A percentile compares a stretch with the other conserved stretches of the same genome.
Conservation (phyloP, 1,140 invertebrate species). For the Nasonia longicornis region DNA sequence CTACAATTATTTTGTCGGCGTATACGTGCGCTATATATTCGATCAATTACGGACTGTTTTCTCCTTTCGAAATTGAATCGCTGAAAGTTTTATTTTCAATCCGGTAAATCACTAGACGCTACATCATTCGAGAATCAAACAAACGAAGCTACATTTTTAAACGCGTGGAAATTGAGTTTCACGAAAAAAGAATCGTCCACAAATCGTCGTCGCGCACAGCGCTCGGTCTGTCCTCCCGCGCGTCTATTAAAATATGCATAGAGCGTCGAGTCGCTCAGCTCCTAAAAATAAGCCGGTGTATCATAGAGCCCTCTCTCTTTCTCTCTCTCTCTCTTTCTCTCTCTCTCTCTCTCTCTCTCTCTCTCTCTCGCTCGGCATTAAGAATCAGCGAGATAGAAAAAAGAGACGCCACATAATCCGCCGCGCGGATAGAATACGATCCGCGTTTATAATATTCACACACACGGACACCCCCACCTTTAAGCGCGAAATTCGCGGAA, state of each 20-base stretch:
- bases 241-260: background rate
- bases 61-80: too few species aligned
- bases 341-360: too few species aligned
- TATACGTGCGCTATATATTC: too few species aligned
- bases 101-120: too few species aligned
- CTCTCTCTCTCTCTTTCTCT: too few species aligned
- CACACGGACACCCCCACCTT: background rate
- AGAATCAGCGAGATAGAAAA: background rate
- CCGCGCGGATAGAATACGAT: background rate
- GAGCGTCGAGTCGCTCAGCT: background rate
- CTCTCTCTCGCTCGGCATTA: too few species aligned
- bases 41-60: too few species aligned
- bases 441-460: background rate
- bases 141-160: too few species aligned
- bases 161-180: background rate
- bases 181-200: background rate
- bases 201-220: background rate
- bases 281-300: slow-evolving; percentile 18
- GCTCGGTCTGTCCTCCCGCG: background rate
- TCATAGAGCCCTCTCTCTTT: too few species aligned
- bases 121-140: too few species aligned
- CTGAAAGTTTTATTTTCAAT: too few species aligned
- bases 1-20: too few species aligned
- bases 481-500: background rate
- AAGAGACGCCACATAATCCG: background rate